Percentiles rank a stretch among this genome's conserved stretches.
Evolutionary conservation across 2,888 invertebrate species (phyloP).

Genomic region (Sinodicranocentrus sp.): DNA sequence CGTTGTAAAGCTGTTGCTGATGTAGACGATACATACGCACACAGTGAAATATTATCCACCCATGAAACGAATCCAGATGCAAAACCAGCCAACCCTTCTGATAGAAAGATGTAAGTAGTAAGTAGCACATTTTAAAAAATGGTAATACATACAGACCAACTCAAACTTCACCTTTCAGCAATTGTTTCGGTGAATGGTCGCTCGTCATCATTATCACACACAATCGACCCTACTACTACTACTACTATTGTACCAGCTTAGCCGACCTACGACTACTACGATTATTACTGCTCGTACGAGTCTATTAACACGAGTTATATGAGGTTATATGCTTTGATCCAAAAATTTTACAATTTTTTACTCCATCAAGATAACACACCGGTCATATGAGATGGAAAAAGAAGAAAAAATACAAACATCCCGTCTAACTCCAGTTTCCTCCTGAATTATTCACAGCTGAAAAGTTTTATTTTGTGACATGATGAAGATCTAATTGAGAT

Average conservation of each 20-base stretch:
- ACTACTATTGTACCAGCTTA: no score
- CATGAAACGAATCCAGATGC: conserved; percentile 51
- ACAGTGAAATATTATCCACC: no score
- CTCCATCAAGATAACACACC: conserved; percentile 54
- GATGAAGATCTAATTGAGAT: not conserved
- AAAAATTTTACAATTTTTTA: conserved; percentile 31
- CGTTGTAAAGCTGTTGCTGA: no score
- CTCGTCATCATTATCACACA: conserved; percentile 30
- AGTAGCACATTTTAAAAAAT: conserved; percentile 26
- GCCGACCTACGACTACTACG: conserved; percentile 55
- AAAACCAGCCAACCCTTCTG: conserved; percentile 64
- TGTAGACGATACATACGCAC: no score
- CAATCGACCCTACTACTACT: not conserved
- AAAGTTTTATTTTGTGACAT: not conserved
- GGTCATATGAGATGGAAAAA: not conserved
- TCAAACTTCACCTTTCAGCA: conserved; percentile 20
- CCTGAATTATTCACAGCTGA: conserved; percentile 17
- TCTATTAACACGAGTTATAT: not conserved
- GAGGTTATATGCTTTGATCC: no score
- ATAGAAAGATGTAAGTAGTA: conserved; percentile 15
- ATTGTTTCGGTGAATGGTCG: conserved; percentile 54
- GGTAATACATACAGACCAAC: conserved; percentile 10
- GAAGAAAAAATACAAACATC: conserved; percentile 46
- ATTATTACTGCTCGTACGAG: not conserved
- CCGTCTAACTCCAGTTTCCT: conserved; percentile 5